phyloP scores from a whole-genome alignment of 2,797 vertebrate genomes.

The Atherinosoma microstoma region DNA sequence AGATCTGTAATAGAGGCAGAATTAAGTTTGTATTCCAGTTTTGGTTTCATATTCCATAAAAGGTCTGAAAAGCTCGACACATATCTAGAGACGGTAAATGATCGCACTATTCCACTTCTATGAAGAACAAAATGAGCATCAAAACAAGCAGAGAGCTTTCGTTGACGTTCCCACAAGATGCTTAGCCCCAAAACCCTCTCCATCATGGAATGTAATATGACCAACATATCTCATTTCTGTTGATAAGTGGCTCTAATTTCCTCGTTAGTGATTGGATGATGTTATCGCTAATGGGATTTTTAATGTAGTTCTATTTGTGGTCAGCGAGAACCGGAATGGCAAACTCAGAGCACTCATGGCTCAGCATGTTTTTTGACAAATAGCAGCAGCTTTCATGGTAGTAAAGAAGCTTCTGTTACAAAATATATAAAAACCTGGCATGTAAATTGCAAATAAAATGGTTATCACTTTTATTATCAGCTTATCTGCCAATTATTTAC shows the following conservation, averaged over 20 bases:
- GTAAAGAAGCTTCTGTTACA: background rate
- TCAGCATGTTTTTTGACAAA: conserved; percentile 31
- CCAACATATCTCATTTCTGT: conserved; percentile 45
- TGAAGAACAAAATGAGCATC: background rate
- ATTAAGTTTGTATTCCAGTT: background rate
- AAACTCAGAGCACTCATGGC: conserved; percentile 40
- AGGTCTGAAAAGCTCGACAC: background rate
- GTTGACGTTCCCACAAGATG: conserved; percentile 26
- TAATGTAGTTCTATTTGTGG: conserved; percentile 77
- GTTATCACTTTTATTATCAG: too few relatives aligned
- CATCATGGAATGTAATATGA: conserved; percentile 50
- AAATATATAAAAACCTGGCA: background rate
- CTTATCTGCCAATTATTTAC: background rate
- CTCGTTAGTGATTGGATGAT: conserved; percentile 69
- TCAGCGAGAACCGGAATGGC: conserved; percentile 51
- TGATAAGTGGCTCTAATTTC: conserved; percentile 73
- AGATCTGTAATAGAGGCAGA: background rate
- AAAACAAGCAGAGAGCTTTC: conserved; percentile 33
- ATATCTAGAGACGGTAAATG: background rate
- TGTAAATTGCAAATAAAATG: background rate
- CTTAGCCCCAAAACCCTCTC: conserved; percentile 20
- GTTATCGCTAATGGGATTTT: conserved; percentile 67
- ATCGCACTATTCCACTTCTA: conserved; percentile 4
- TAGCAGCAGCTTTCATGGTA: background rate
- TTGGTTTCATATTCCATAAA: background rate